Evolutionary conservation across 2,797 vertebrate species (phyloP).

Genomic region (Pseudochromis fuscus): DNA sequence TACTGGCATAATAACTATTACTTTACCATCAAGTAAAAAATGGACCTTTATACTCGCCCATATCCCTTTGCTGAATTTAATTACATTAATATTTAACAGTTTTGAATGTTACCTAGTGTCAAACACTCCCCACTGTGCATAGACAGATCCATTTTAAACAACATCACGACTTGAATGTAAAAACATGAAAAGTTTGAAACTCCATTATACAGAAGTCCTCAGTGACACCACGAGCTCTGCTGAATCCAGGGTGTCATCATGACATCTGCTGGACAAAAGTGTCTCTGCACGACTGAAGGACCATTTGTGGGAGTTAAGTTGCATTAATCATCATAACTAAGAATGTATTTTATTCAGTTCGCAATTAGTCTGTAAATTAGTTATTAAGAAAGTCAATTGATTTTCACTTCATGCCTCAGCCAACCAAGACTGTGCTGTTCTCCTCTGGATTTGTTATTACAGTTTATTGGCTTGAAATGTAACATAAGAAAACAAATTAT

Average conservation of each 20-base stretch:
- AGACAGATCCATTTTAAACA: conserved; percentile 19
- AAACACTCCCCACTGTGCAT: not conserved
- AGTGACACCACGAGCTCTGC: conserved; percentile 4
- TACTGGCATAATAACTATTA: conserved; percentile 1
- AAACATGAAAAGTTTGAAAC: conserved; percentile 5
- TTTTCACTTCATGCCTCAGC: not conserved
- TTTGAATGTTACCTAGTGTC: conserved; percentile 13
- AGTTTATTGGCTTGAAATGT: not conserved
- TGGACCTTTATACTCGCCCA: not conserved
- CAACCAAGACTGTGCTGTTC: not conserved
- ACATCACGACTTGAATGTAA: conserved; percentile 9
- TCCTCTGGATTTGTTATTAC: not conserved
- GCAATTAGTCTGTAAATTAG: conserved; percentile 17
- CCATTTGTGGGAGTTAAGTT: not conserved
- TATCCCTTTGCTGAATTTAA: conserved; percentile 4
- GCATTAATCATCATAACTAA: conserved; percentile 39
- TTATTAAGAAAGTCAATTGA: not conserved
- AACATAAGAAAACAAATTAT: not conserved
- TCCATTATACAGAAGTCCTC: conserved; percentile 8
- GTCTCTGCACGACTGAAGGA: conserved; percentile 49
- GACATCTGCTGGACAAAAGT: conserved; percentile 71
- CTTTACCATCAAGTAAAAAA: conserved; percentile 13
- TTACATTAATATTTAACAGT: conserved; percentile 4
- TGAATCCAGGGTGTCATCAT: conserved; percentile 53
- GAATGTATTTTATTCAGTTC: conserved; percentile 25